These are phyloP conservation scores for Neuroterus valhalla DNA, from an alignment of 1,140 invertebrate species.

Conservation along the genomic window DNA sequence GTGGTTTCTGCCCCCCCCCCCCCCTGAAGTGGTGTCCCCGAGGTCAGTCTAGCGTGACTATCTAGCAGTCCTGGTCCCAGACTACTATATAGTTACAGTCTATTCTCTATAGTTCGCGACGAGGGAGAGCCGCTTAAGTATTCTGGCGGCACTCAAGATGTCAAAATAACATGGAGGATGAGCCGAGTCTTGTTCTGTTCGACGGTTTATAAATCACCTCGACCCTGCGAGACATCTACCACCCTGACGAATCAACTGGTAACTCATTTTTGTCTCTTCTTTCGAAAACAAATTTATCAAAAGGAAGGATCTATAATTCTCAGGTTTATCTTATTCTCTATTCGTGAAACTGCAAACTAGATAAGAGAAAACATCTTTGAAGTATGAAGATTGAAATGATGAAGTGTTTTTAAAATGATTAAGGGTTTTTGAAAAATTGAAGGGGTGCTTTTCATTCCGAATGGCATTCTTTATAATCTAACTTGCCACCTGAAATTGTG, in stretches of 20 bases:
- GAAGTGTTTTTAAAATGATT: too few relatives aligned
- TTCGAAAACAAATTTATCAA: conserved; percentile 26
- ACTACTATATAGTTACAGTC: conserved; percentile 43
- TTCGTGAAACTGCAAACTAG: not conserved
- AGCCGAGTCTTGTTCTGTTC: conserved; percentile 5
- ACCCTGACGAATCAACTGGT: conserved; percentile 15
- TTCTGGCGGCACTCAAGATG: conserved; percentile 47
- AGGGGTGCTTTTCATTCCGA: too few relatives aligned
- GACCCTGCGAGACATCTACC: not conserved
- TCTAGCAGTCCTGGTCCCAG: conserved; percentile 57
- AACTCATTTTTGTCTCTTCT: conserved; percentile 12
- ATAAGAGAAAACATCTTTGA: not conserved
- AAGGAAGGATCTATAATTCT: not conserved
- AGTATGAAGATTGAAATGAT: not conserved
- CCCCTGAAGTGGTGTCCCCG: conserved; percentile 55
- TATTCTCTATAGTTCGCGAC: conserved; percentile 49
- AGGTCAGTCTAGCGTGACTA: conserved; percentile 63
- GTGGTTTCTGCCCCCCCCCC: conserved; percentile 35
- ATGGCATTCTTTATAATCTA: too few relatives aligned
- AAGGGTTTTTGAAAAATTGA: too few relatives aligned
- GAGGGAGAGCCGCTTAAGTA: conserved; percentile 50
- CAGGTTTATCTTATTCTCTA: not conserved
- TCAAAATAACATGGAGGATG: conserved; percentile 39
- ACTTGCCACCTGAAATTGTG: too few relatives aligned
- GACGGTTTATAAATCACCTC: conserved; percentile 19